These are phyloP conservation scores for Nyctibius bracteatus DNA, from an alignment of 2,113 vertebrate genomes.

Conservation along the genomic window DNA sequence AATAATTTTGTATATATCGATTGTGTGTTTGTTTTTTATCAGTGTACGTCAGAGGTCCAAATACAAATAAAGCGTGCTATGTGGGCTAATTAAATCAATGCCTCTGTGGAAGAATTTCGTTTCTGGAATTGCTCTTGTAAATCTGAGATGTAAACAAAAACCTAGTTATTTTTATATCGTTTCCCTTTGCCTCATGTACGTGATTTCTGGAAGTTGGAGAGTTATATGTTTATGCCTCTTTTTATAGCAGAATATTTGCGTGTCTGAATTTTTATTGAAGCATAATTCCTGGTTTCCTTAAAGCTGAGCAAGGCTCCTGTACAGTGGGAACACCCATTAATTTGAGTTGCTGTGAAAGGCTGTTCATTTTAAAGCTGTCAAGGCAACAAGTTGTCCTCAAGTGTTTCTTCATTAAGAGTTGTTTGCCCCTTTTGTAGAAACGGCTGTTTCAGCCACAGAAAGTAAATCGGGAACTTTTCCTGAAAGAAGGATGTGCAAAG, in stretches of 20 bases:
- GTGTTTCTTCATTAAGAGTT: neutral
- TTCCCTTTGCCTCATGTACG: conserved; percentile 16
- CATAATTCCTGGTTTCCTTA: conserved; percentile 46
- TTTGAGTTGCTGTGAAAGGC: neutral
- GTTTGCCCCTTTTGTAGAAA: neutral
- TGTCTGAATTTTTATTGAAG: conserved; percentile 52
- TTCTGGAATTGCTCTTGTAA: conserved; percentile 66
- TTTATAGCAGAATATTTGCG: conserved; percentile 55
- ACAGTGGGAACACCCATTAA: neutral
- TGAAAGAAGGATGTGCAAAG: neutral
- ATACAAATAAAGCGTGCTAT: conserved; percentile 3
- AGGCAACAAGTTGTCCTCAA: neutral
- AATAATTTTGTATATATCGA: neutral
- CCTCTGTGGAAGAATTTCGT: conserved; percentile 44
- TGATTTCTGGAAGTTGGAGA: conserved; percentile 21
- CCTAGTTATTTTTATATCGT: conserved; percentile 40
- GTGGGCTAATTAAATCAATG: conserved; percentile 54
- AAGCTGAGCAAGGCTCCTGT: conserved; percentile 29
- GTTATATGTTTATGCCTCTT: conserved; percentile 44
- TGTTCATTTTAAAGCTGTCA: neutral
- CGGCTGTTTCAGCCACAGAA: neutral
- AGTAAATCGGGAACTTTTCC: neutral
- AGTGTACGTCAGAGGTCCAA: neutral
- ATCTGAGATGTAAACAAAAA: conserved; percentile 62
- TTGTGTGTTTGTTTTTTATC: neutral